Evolutionary conservation across 2,888 invertebrate genomes (phyloP), one percentile per base, ranked within the genome.

Genomic region (Empis stercorea): DNA sequence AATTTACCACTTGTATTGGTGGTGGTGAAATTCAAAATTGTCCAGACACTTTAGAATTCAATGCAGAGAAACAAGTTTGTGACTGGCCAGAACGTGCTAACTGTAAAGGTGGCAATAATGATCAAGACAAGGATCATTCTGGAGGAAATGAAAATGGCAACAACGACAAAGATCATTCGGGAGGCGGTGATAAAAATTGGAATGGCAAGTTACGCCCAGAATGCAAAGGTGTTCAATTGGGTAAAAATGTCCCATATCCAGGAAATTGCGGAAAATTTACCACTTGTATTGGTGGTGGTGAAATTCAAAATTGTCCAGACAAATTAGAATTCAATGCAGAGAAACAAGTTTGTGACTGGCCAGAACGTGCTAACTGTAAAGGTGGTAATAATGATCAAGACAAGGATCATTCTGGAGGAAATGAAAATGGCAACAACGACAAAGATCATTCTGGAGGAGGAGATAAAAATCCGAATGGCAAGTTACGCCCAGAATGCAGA

Each of bases 1-100:
- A 57, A 10, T 64, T 59, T 27, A 57, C 58, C 14, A 50, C 62
- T 6, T 64, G 64, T 27, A 51, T 56, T 4, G 46, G 57, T 30
- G 64, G 61, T 16, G 37, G 37, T 10, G 16, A 16, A 16, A 16
- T 10, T 16, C 15, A 11, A 17, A 20, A 11, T 4, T 38, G 38
- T 17, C 17, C 17, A 17, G 17, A 3, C 11, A 10, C 16, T 11
- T 38, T 38, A 38, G 17, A 38, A 20, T 38, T 38, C 9, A 38
- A 17, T 17, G 17, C 38, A 13, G 17, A 37, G 15, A 11, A 16
- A 30, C 38, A 30, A 39, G 44, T 30, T 13, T 30, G 27, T 13
- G 23, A 15, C n/a, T 15, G 20, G 11, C 30, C 37, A 23, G 15
- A 36, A 11, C 30, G 15, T 16, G 36, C 13, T 16, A 13, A 11